These are phyloP conservation scores for Orthonyx spaldingii DNA, from an alignment of 2,113 vertebrate genomes.

Conservation along the genomic window DNA sequence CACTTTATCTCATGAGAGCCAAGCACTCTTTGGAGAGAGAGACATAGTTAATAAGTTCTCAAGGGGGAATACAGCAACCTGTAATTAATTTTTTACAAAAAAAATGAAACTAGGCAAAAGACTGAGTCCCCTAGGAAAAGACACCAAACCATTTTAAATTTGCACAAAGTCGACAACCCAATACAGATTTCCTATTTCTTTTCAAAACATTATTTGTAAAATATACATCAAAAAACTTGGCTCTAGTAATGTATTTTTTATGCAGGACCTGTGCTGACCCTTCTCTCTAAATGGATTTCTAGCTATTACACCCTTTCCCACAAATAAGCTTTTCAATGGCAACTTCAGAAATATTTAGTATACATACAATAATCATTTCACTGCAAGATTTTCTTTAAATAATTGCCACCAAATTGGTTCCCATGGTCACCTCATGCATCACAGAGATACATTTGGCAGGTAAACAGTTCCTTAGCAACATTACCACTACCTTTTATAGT, in stretches of 20 bases:
- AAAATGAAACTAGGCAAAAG: conserved; percentile 11
- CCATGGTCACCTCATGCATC: conserved; percentile 56
- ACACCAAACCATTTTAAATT: neutral
- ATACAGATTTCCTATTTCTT: neutral
- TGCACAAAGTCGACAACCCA: neutral
- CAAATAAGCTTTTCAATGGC: neutral
- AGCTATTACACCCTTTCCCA: neutral
- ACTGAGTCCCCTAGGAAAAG: neutral
- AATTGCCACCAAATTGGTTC: conserved; percentile 48
- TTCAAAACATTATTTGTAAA: neutral
- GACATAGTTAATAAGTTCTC: conserved; percentile 38
- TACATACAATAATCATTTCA: neutral
- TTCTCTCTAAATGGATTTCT: neutral
- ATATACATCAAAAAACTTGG: neutral
- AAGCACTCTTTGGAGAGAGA: conserved; percentile 37
- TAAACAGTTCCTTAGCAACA: conserved; percentile 52
- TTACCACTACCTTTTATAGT: neutral
- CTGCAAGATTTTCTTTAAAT: conserved; percentile 22
- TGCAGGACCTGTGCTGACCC: neutral
- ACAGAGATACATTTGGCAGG: conserved; percentile 9
- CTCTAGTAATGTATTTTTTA: neutral
- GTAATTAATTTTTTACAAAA: conserved; percentile 53
- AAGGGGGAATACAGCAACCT: conserved; percentile 16
- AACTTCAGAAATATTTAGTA: neutral
- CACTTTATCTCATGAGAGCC: neutral